phyloP scores from a whole-genome alignment of 2,888 invertebrate species.

The Macrostomum cliftonense region DNA sequence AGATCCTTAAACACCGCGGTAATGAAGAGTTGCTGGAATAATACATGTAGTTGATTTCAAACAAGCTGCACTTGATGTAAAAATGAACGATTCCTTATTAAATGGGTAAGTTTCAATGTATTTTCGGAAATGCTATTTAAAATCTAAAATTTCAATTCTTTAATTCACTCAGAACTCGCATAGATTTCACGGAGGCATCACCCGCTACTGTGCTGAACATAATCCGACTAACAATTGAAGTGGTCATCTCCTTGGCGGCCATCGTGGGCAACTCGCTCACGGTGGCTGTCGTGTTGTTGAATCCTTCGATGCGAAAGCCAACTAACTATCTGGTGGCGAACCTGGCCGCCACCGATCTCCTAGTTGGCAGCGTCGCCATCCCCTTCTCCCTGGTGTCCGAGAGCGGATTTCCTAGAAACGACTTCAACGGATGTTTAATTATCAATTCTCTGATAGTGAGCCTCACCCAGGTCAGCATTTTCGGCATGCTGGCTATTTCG shows the following conservation, averaged over 20 bases:
- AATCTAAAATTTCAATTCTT: too few species aligned
- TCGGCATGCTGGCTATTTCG: constrained; percentile 27
- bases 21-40: too few species aligned
- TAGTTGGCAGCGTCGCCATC: constrained; percentile 24
- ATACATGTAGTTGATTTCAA: too few species aligned
- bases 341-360: constrained; percentile 22
- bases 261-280: constrained; percentile 21
- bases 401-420: constrained; percentile 17
- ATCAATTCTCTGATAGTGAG: constrained; percentile 26
- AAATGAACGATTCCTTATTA: too few species aligned
- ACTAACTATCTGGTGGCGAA: constrained; percentile 26
- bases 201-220: too few species aligned
- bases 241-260: constrained; percentile 17
- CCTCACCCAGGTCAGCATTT: constrained; percentile 30
- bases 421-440: constrained; percentile 23
- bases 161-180: too few species aligned
- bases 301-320: constrained; percentile 18
- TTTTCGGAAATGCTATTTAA: too few species aligned
- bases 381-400: constrained; percentile 21
- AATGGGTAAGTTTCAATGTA: too few species aligned
- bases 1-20: too few species aligned
- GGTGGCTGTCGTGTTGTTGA: constrained; percentile 19
- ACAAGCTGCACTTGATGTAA: too few species aligned
- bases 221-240: constrained; percentile 21
- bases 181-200: too few species aligned